Conservation (phyloP, 1,140 invertebrate genomes). For the Brachionus asplanchnoidis region DNA sequence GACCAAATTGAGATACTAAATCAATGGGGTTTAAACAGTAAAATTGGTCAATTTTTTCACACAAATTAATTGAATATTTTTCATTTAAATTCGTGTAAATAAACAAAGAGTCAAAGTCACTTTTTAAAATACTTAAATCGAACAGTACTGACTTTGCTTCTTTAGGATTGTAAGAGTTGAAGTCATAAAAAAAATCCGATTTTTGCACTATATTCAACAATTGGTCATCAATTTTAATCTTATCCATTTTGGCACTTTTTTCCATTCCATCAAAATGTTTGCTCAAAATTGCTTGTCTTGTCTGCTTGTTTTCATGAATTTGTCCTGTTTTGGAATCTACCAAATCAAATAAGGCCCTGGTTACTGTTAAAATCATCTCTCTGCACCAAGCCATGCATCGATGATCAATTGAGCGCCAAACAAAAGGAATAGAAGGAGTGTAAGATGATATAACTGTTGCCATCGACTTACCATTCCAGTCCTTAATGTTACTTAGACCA, state of each 20-base stretch:
- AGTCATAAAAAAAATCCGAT: background rate
- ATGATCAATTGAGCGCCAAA: constrained; percentile 42
- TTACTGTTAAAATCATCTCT: constrained; percentile 34
- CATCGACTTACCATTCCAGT: background rate
- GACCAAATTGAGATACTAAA: background rate
- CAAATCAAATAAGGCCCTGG: constrained; percentile 26
- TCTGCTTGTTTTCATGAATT: background rate
- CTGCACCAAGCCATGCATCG: constrained; percentile 42
- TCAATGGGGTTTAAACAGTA: background rate
- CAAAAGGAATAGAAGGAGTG: constrained; percentile 19
- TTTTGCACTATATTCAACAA: background rate
- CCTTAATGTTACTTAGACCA: background rate
- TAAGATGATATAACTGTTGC: constrained; percentile 13
- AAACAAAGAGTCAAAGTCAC: constrained; percentile 23
- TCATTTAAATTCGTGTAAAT: constrained; percentile 19
- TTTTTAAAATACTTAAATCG: background rate
- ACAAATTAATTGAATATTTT: background rate
- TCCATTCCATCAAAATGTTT: background rate
- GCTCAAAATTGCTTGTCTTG: background rate
- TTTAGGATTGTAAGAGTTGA: background rate
- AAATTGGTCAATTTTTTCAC: background rate
- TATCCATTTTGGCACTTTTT: background rate
- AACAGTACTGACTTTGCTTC: background rate
- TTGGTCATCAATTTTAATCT: background rate
- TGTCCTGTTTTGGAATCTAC: background rate